A percentile compares a stretch with the other conserved stretches of the same genome.
Conservation (phyloP, 2,888 invertebrate genomes). For the Plebejus melissa region DNA sequence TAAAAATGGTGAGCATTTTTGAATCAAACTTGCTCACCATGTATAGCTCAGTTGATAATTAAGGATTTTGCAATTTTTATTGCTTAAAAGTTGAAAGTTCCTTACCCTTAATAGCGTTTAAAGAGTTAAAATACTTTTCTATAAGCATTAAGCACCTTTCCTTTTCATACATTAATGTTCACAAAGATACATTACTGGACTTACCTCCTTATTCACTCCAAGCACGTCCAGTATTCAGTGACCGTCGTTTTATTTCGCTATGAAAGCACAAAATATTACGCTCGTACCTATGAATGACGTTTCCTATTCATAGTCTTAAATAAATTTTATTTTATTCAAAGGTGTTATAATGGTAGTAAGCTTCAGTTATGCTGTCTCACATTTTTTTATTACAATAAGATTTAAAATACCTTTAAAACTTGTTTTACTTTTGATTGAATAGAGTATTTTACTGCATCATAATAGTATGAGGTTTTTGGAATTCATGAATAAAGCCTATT, state of each 20-base stretch:
- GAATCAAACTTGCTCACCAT: too few relatives aligned
- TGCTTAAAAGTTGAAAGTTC: neutral
- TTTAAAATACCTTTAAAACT: neutral
- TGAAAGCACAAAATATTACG: conserved; percentile 39
- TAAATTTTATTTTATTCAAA: neutral
- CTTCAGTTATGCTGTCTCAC: neutral
- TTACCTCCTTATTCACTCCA: conserved; percentile 36
- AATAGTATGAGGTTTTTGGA: too few relatives aligned
- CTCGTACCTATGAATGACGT: conserved; percentile 35
- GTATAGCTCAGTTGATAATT: too few relatives aligned
- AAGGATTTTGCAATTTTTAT: neutral
- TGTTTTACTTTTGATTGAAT: too few relatives aligned
- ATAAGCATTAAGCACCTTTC: neutral
- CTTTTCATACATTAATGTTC: conserved; percentile 7
- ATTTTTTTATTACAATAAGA: neutral
- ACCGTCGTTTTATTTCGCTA: conserved; percentile 39
- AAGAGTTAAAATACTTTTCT: neutral
- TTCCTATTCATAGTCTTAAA: conserved; percentile 8
- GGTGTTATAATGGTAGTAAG: neutral
- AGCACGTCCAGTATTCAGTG: conserved; percentile 52
- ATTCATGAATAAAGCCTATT: too few relatives aligned
- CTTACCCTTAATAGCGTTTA: neutral
- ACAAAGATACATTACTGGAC: neutral
- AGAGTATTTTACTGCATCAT: too few relatives aligned
- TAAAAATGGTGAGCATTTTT: too few relatives aligned